phyloP scores from a whole-genome alignment of 2,797 vertebrate species.

The Clarias laeviceps region DNA sequence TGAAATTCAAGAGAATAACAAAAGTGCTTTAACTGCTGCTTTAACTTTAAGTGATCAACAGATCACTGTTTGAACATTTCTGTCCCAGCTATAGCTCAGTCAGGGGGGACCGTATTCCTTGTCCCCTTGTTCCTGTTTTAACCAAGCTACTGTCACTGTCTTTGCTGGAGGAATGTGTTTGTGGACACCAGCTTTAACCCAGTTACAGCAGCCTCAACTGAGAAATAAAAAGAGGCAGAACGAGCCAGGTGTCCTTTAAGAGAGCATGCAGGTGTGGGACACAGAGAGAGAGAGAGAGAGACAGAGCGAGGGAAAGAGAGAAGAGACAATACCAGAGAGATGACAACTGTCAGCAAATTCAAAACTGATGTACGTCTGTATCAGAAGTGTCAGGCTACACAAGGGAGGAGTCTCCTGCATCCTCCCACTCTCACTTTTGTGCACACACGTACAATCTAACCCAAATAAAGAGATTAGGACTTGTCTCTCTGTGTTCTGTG shows the following conservation, averaged over 20 bases:
- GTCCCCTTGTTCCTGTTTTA: conserved; percentile 24
- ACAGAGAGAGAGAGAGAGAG: background rate
- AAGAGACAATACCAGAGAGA: conserved; percentile 28
- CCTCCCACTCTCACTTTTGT: conserved; percentile 36
- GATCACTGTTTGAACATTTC: conserved; percentile 47
- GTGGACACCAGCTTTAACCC: background rate
- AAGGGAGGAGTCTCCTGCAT: conserved; percentile 22
- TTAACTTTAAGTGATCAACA: conserved; percentile 1
- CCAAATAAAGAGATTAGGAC: conserved; percentile 24
- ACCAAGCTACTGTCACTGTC: conserved; percentile 12
- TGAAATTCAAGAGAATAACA: no score
- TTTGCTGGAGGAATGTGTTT: conserved; percentile 5
- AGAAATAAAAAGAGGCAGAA: conserved; percentile 15
- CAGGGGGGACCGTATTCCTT: background rate
- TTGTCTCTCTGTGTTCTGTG: conserved; percentile 5
- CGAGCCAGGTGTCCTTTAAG: background rate
- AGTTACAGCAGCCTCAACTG: conserved; percentile 15
- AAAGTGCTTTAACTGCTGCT: no score
- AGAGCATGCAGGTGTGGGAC: background rate
- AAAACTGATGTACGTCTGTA: conserved; percentile 60
- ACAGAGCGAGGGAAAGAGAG: conserved; percentile 28
- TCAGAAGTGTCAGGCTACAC: conserved; percentile 44
- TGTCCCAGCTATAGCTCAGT: conserved; percentile 40
- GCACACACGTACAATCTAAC: conserved; percentile 6
- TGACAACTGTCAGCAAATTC: conserved; percentile 61